Base-by-base conservation (phyloP, 2,113 vertebrate genomes). In the Oreochromis niloticus region DNA sequence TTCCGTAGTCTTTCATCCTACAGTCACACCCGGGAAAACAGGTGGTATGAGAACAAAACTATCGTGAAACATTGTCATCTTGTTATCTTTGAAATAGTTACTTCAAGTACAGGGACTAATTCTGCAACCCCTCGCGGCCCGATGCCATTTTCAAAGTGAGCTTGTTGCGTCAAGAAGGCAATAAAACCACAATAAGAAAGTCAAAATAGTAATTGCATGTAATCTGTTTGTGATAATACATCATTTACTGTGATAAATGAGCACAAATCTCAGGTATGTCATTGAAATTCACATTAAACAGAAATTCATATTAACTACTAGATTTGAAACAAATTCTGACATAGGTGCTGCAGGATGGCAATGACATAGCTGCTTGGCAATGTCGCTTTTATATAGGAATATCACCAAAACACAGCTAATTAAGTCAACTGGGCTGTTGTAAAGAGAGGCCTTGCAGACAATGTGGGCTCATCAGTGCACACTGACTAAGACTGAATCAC, bases 401-500 rank as follows among this genome's bases (percentile, higher is more conserved):
- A 50, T 19, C 9, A 52, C 48, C 48, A 52, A 17, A 50, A 4
- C 7, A 50, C 46, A 17, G 16, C 46, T 16, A 50, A 7, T 50
- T 16, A 50, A 17, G 14, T 17, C 46, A 50, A 7, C 6, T 17
- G 46, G 14, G 14, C 6, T 17, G 4, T 17, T 7, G 46, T 16
- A 46, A 71, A 71, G 36, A 71, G n/a, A 41, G n/a, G 66, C 36
- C 36, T 71, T 43, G 39, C 66, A 71, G n/a, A 71, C 12, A 0
- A 43, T 24, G 39, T 71, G 7, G n/a, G n/a, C 66, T 71, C 39
- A 71, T 43, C n/a, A 9, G n/a, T 16, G 66, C 66, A 71, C 36
- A 16, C 61, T 66, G 61, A 66, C 61, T 22, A 66, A 66, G 61
- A 39, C 34, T 66, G 61, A 66, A 66, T 66, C 61, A 66, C 61